Conservation (phyloP, 1,140 invertebrate species). For the Drusus annulatus region DNA sequence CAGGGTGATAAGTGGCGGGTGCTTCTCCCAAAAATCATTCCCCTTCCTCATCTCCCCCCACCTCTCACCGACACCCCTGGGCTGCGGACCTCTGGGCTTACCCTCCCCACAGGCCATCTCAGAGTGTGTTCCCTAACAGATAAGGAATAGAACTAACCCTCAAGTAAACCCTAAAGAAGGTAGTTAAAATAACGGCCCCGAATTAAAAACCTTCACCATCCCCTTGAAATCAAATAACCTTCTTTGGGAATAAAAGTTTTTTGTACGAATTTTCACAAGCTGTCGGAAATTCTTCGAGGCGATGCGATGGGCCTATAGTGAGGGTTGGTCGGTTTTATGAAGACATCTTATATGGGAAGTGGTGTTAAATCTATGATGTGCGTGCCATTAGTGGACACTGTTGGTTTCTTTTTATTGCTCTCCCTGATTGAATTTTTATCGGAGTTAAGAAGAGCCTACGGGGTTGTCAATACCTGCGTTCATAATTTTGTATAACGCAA, state of each 20-base stretch:
- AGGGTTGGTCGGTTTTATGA: slow-evolving; percentile 22
- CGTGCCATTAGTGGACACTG: slow-evolving; percentile 22
- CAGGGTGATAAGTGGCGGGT: not conserved
- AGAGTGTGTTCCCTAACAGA: slow-evolving; percentile 40
- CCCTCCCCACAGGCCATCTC: slow-evolving; percentile 13
- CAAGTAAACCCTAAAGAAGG: not conserved
- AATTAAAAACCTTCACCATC: not conserved
- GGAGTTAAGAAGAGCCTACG: not conserved
- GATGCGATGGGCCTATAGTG: slow-evolving; percentile 15
- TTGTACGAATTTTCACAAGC: not conserved
- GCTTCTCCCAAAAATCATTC: too few species aligned
- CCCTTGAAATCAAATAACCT: not conserved
- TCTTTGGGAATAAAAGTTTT: not conserved
- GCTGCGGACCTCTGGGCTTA: slow-evolving; percentile 27
- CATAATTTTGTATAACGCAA: too few species aligned
- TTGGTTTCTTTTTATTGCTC: slow-evolving; percentile 28
- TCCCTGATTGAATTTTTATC: slow-evolving; percentile 30
- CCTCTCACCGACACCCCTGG: not conserved
- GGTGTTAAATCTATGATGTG: slow-evolving; percentile 21
- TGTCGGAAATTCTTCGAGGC: not conserved
- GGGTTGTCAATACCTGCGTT: too few species aligned
- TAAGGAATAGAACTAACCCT: slow-evolving; percentile 4
- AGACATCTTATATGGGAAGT: slow-evolving; percentile 29
- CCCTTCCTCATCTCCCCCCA: not conserved
- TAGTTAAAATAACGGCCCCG: not conserved